A percentile compares a stretch with the other conserved stretches of the same genome.
Conservation (phyloP, 2,888 invertebrate species). For the Dastarcus helophoroides region DNA sequence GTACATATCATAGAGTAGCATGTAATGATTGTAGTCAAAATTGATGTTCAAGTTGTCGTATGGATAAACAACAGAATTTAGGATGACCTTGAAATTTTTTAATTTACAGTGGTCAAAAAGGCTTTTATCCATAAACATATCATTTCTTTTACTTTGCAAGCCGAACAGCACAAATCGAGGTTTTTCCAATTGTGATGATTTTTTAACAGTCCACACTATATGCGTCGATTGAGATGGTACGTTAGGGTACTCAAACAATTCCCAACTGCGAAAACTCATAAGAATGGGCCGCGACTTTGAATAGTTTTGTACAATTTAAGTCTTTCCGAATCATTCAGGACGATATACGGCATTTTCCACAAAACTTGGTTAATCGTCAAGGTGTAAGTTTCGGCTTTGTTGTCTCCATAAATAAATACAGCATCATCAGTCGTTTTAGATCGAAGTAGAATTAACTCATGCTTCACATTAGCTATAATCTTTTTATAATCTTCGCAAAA, state of each 20-base stretch:
- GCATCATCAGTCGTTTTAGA: conserved; percentile 20
- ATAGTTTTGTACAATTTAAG: conserved; percentile 13
- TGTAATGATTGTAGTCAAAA: conserved; percentile 18
- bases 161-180: conserved; percentile 29
- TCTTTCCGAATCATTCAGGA: conserved; percentile 14
- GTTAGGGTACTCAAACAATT: conserved; percentile 29
- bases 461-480: conserved; percentile 26
- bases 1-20: conserved; percentile 20
- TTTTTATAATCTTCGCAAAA: conserved; percentile 18
- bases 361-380: conserved; percentile 13
- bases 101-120: conserved; percentile 22
- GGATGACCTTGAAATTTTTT: conserved; percentile 25
- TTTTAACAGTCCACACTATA: conserved; percentile 26
- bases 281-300: conserved; percentile 10
- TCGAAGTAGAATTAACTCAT: conserved; percentile 28
- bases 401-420: no score
- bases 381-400: conserved; percentile 8
- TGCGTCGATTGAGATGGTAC: conserved; percentile 24
- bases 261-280: conserved; percentile 27
- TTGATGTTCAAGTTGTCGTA: conserved; percentile 25
- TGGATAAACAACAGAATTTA: conserved; percentile 28
- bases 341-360: conserved; percentile 18
- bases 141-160: conserved; percentile 28
- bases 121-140: conserved; percentile 21
- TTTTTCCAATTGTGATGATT: conserved; percentile 25